These are phyloP conservation scores for Lasius fuliginosus DNA, from an alignment of 2,888 invertebrate species.

Conservation along the genomic window DNA sequence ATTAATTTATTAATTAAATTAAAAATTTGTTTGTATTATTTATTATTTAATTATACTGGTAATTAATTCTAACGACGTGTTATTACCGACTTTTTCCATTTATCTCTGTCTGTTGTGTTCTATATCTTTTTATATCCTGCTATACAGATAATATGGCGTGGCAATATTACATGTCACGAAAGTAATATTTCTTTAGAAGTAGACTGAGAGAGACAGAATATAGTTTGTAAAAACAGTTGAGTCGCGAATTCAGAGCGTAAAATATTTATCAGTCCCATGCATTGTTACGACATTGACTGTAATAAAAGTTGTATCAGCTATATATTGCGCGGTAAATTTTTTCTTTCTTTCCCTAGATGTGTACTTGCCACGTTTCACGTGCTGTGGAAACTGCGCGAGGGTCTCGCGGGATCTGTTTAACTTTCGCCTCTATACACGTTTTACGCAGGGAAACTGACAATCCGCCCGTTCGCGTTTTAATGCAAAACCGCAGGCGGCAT, in stretches of 20 bases:
- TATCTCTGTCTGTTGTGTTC: neutral
- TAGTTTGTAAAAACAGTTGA: neutral
- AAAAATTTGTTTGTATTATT: neutral
- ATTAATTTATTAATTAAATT: neutral
- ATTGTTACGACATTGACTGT: neutral
- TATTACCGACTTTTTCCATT: neutral
- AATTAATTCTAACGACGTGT: neutral
- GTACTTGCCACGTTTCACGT: neutral
- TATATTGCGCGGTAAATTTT: neutral
- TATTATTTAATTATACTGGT: neutral
- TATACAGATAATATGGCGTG: neutral
- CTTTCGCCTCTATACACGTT: conserved; percentile 27
- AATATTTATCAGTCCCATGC: conserved; percentile 24
- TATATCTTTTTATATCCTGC: neutral
- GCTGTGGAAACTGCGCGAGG: conserved; percentile 2
- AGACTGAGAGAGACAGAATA: neutral
- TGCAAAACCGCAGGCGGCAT: conserved; percentile 37
- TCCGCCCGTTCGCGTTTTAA: conserved; percentile 16
- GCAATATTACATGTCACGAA: neutral
- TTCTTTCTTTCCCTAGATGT: neutral
- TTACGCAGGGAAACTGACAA: conserved; percentile 9
- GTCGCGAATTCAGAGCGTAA: neutral
- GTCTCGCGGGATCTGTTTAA: conserved; percentile 26
- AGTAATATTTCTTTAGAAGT: neutral
- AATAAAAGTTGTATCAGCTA: conserved; percentile 9